Conservation (phyloP, 2,113 vertebrate genomes). For the Halcyon malimbica region DNA sequence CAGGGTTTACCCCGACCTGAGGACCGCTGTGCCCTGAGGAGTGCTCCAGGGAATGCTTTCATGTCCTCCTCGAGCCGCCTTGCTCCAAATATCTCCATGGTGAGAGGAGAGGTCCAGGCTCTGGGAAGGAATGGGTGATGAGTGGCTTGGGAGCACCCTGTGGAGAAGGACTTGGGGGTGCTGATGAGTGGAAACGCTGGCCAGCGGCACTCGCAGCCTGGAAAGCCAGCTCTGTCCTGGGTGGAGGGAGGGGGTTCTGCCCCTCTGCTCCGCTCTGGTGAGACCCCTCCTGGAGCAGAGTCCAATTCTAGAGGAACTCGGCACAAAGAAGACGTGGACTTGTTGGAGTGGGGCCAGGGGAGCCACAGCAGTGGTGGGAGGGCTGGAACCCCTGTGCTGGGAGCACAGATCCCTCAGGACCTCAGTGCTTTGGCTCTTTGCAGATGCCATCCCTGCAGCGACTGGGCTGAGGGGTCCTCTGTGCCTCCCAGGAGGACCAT, state of each 20-base stretch:
- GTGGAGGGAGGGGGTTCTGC: background rate
- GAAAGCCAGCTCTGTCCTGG: background rate
- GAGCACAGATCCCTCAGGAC: background rate
- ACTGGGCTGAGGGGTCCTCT: fast-evolving
- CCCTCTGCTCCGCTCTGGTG: too few relatives aligned
- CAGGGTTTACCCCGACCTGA: background rate
- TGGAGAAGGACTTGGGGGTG: background rate
- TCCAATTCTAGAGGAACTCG: too few relatives aligned
- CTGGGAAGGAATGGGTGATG: background rate
- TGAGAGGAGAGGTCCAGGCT: background rate
- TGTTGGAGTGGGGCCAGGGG: too few relatives aligned
- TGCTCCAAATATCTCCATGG: background rate
- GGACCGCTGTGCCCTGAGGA: too few relatives aligned
- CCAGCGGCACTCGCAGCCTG: too few relatives aligned
- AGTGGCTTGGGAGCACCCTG: background rate
- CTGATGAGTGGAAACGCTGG: background rate
- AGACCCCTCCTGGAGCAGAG: too few relatives aligned
- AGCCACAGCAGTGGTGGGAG: too few relatives aligned
- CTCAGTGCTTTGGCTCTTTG: background rate
- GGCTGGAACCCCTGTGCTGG: too few relatives aligned
- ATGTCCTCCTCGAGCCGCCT: fast-evolving
- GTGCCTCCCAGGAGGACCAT: background rate
- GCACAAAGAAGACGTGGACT: too few relatives aligned
- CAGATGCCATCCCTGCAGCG: too few relatives aligned
- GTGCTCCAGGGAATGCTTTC: background rate